Evolutionary conservation across 2,888 invertebrate species (phyloP).

Genomic region (Epiblema foenella): DNA sequence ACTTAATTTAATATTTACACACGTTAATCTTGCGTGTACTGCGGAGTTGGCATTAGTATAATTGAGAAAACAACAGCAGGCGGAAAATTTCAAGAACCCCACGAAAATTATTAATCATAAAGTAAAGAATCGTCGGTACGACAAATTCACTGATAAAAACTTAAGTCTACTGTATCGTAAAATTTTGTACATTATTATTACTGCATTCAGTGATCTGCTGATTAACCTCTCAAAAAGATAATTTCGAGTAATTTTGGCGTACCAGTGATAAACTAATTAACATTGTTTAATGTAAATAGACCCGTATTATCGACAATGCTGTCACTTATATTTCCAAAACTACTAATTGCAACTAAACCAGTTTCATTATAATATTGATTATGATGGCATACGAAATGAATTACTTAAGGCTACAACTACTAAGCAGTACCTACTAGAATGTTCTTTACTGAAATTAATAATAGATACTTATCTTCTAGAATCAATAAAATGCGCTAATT

Average conservation of each 20-base stretch:
- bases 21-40: slow-evolving; percentile 15
- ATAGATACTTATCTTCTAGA: too few relatives aligned
- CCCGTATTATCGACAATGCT: not conserved
- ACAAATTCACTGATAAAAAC: too few relatives aligned
- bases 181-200: too few relatives aligned
- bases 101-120: not conserved
- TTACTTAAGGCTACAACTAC: not conserved
- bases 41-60: slow-evolving; percentile 24
- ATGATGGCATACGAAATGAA: slow-evolving; percentile 1
- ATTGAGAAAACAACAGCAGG: slow-evolving; percentile 22
- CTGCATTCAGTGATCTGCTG: not conserved
- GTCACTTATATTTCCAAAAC: not conserved
- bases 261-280: too few relatives aligned
- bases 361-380: slow-evolving; percentile 9
- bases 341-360: slow-evolving; percentile 9
- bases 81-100: slow-evolving; percentile 11
- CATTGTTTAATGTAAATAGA: too few relatives aligned
- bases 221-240: slow-evolving; percentile 3
- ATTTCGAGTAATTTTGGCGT: not conserved
- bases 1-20: not conserved
- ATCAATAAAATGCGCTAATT: too few relatives aligned
- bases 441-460: not conserved
- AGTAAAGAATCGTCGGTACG: too few relatives aligned
- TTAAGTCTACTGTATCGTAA: too few relatives aligned
- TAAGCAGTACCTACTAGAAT: not conserved